A percentile compares a stretch with the other conserved stretches of the same genome.
Conservation (phyloP, 2,888 invertebrate species). For the Morinoia aosen region DNA sequence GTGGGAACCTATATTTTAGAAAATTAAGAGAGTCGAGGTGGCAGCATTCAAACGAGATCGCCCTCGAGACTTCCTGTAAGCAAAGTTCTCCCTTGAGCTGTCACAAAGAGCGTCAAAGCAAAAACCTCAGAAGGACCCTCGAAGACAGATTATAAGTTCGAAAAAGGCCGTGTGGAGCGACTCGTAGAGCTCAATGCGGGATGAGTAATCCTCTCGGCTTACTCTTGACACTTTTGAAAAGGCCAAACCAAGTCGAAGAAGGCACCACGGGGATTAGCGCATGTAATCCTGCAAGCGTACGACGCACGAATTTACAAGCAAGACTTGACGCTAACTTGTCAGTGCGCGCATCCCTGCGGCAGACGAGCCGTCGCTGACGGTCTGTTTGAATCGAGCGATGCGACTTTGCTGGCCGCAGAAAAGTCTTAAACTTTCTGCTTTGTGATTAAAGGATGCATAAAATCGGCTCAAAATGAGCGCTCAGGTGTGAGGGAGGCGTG, state of each 20-base stretch:
- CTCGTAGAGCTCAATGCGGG: slow-evolving; percentile 34
- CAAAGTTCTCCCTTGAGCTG: slow-evolving; percentile 29
- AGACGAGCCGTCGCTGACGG: not conserved
- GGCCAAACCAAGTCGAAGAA: slow-evolving; percentile 48
- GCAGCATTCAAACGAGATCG: not conserved
- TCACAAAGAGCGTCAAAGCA: slow-evolving; percentile 27
- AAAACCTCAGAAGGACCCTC: slow-evolving; percentile 26
- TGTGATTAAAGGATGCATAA: slow-evolving; percentile 43
- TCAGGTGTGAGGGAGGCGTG: slow-evolving; percentile 40
- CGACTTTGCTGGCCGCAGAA: not conserved
- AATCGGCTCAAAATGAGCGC: slow-evolving; percentile 33
- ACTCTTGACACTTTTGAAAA: slow-evolving; percentile 50
- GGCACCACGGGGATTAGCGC: slow-evolving; percentile 30
- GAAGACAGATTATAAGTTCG: slow-evolving; percentile 29
- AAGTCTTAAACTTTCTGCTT: slow-evolving; percentile 32
- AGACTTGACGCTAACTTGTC: slow-evolving; percentile 33
- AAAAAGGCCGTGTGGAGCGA: slow-evolving; percentile 30
- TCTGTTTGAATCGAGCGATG: not conserved
- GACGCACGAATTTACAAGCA: not conserved
- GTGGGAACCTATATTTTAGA: not conserved
- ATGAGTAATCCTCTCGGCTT: slow-evolving; percentile 51
- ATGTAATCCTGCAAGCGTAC: slow-evolving; percentile 37
- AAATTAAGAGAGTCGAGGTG: not conserved
- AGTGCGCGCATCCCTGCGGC: not conserved
- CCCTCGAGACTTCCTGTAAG: slow-evolving; percentile 41